Evolutionary conservation across 2,797 vertebrate genomes (phyloP), one percentile per base, ranked within the genome.

Genomic region (Sarcophilus harrisii): DNA sequence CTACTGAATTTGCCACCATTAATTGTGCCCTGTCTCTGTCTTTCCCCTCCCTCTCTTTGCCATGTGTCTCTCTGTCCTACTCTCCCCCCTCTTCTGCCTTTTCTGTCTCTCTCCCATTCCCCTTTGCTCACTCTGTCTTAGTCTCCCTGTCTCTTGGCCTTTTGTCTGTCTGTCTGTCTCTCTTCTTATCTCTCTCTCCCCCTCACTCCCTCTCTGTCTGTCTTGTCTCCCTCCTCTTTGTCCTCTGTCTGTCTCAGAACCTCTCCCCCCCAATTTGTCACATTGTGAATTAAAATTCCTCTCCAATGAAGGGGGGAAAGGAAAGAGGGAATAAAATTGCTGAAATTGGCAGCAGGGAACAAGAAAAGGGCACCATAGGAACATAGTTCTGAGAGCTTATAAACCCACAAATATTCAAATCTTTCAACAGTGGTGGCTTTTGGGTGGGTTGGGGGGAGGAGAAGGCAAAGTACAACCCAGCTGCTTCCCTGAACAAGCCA

Each of bases 361-460:
- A 73, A 73, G 38, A 87, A 1, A 66, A 38, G 73, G 38, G 73
- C 24, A 87, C 73, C 38, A 1, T 87, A 73, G 73, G n/a, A 92
- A 95, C 73, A 92, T 96, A 93, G 91, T 92, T 73, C 57, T 45
- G 95, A 87, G 30, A 6, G 24, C 1, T 94, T 94, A 58, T 58
- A 96, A 96, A 73, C 27, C 58, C 92, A 95, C 87, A 95, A 66
- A 95, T 21, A 96, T 95, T 92, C 95, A 97, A 95, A 93, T 95
- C 58, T 95, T 95, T 90, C 73, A 94, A 55, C 45, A 93, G 62
- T 58, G 81, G 90, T 32, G 90, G 81, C 55, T 90, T 0, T 16
- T 93, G 30, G 60, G 13, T 38, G 59, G 90, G 57, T 96, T 14
- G 45, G 28, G 24, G 12, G 58, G 45, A 90, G 28, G 30, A 57